These are phyloP conservation scores for Limanda limanda DNA, from an alignment of 2,113 vertebrate species.

Conservation along the genomic window DNA sequence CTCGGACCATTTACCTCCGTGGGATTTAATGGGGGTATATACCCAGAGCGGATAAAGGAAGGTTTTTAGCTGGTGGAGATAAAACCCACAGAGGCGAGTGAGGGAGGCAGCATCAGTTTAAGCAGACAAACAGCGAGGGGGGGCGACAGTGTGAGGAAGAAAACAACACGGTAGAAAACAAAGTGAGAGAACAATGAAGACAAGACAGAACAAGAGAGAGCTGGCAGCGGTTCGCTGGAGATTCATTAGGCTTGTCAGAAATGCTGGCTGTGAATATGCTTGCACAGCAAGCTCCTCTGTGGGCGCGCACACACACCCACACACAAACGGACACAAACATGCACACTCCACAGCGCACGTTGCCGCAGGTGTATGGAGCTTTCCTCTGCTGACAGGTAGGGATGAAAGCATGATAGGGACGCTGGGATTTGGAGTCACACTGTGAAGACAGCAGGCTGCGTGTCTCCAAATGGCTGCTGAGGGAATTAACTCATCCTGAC, in stretches of 20 bases:
- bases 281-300: constrained; percentile 65
- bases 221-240: constrained; percentile 72
- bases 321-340: constrained; percentile 45
- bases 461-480: constrained; percentile 60
- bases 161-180: constrained; percentile 39
- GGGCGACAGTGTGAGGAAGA: not conserved
- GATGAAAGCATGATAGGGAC: constrained; percentile 62
- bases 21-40: constrained; percentile 7
- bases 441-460: constrained; percentile 63
- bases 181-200: constrained; percentile 70
- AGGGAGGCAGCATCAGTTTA: constrained; percentile 29
- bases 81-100: not conserved
- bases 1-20: constrained; percentile 18
- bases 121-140: constrained; percentile 29
- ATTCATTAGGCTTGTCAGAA: constrained; percentile 79
- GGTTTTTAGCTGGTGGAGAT: constrained; percentile 37
- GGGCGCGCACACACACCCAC: constrained; percentile 47
- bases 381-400: constrained; percentile 71
- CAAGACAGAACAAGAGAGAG: constrained; percentile 74
- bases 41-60: constrained; percentile 19
- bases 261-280: constrained; percentile 70
- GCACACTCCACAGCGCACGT: constrained; percentile 19
- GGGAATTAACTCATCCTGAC: constrained; percentile 62
- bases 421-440: constrained; percentile 70
- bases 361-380: constrained; percentile 65